Conservation (phyloP, 2,888 invertebrate species). For the Lucinisca nassula region DNA sequence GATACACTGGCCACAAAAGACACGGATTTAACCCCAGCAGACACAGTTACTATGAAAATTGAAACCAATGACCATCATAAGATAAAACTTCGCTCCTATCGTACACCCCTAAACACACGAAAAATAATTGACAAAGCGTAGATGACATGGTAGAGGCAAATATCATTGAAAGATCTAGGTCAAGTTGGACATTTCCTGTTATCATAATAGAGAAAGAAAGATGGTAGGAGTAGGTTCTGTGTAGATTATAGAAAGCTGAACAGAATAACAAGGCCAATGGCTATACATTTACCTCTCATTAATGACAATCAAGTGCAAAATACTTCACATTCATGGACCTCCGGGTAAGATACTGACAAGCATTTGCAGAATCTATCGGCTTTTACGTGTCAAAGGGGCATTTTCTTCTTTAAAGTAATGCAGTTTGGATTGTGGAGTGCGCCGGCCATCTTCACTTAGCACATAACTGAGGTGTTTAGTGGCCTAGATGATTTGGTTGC, state of each 20-base stretch:
- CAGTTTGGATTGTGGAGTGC: too few species aligned
- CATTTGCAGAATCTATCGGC: neutral
- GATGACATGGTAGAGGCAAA: neutral
- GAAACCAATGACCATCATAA: neutral
- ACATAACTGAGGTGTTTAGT: too few species aligned
- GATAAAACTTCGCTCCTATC: neutral
- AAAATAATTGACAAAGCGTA: neutral
- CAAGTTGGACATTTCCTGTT: neutral
- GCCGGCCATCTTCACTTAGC: too few species aligned
- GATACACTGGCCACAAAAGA: neutral
- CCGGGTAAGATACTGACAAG: neutral
- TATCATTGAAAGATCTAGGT: neutral
- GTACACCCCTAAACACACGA: neutral
- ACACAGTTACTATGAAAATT: neutral
- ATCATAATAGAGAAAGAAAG: neutral
- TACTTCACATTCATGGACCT: neutral
- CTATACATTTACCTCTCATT: neutral
- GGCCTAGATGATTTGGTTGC: too few species aligned
- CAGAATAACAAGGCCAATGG: neutral
- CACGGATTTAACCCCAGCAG: neutral
- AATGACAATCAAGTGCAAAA: neutral
- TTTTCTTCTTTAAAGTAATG: neutral
- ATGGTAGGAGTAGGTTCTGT: neutral
- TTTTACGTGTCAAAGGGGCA: neutral
- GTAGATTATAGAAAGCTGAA: neutral